A percentile compares a stretch with the other conserved stretches of the same genome.
Conservation (phyloP, 1,140 invertebrate genomes). For the Pseudachorutes palmiensis region DNA sequence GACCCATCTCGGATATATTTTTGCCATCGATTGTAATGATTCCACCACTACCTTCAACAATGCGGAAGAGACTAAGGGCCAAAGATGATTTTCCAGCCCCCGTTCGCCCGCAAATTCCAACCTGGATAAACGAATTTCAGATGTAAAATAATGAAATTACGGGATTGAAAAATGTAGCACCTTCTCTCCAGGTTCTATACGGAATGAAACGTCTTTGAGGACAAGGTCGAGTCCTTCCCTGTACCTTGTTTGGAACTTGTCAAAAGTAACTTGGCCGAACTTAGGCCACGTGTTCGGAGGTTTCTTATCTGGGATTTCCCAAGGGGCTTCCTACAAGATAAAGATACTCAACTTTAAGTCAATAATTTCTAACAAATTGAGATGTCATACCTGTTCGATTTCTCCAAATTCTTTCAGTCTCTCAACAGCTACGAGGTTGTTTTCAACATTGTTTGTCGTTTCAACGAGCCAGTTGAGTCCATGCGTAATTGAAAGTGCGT, state of each 20-base stretch:
- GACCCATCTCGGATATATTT: conserved; percentile 41
- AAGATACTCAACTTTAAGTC: neutral
- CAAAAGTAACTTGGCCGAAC: neutral
- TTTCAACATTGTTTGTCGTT: conserved; percentile 8
- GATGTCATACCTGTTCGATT: neutral
- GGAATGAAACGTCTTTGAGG: neutral
- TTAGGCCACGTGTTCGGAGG: conserved; percentile 1
- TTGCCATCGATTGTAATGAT: conserved; percentile 42
- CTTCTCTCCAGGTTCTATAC: conserved; percentile 8
- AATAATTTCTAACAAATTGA: no score
- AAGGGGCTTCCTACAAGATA: conserved; percentile 1
- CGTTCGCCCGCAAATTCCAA: conserved; percentile 22
- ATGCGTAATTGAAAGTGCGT: conserved; percentile 12
- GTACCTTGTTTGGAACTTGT: neutral
- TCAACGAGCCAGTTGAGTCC: conserved; percentile 13
- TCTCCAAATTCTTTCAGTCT: conserved; percentile 11
- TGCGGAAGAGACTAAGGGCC: conserved; percentile 43
- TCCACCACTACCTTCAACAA: conserved; percentile 42
- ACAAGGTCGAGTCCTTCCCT: neutral
- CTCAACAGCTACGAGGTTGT: conserved; percentile 16
- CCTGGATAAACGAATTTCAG: neutral
- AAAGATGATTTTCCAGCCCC: conserved; percentile 25
- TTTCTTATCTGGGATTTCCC: neutral
- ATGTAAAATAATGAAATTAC: neutral
- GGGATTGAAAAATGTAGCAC: neutral